A percentile compares a stretch with the other conserved stretches of the same genome.
phyloP scores from a whole-genome alignment of 2,888 invertebrate genomes.

The Geophilus truncorum region DNA sequence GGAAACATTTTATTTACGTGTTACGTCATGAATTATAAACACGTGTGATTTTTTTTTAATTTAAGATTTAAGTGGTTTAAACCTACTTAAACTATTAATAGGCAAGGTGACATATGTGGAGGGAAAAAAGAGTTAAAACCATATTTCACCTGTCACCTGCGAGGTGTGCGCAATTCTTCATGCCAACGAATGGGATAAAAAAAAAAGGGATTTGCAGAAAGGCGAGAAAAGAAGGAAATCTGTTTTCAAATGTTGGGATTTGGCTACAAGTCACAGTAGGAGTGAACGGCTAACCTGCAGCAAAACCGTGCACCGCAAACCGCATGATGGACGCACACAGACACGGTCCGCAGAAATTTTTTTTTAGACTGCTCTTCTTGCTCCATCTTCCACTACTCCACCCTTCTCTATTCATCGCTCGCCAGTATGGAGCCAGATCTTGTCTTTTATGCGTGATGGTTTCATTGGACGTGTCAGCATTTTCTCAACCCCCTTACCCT shows the following conservation, averaged over 20 bases:
- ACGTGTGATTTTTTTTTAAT: background rate
- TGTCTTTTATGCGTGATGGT: background rate
- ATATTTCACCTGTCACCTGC: constrained; percentile 1
- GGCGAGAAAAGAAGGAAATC: background rate
- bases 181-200: background rate
- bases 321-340: background rate
- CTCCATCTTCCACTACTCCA: background rate
- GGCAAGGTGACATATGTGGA: background rate
- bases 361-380: background rate
- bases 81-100: background rate
- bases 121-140: background rate
- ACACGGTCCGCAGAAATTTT: background rate
- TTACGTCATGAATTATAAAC: background rate
- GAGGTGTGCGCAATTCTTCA: background rate
- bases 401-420: background rate
- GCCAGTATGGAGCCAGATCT: constrained; percentile 7
- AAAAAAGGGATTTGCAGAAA: background rate
- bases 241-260: background rate
- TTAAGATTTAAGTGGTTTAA: background rate
- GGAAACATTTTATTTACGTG: constrained; percentile 9
- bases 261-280: background rate
- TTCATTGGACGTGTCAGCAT: background rate
- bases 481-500: background rate
- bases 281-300: background rate
- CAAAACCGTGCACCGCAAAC: background rate